phyloP scores from a whole-genome alignment of 2,888 invertebrate genomes.

The Caradrina kadenii region DNA sequence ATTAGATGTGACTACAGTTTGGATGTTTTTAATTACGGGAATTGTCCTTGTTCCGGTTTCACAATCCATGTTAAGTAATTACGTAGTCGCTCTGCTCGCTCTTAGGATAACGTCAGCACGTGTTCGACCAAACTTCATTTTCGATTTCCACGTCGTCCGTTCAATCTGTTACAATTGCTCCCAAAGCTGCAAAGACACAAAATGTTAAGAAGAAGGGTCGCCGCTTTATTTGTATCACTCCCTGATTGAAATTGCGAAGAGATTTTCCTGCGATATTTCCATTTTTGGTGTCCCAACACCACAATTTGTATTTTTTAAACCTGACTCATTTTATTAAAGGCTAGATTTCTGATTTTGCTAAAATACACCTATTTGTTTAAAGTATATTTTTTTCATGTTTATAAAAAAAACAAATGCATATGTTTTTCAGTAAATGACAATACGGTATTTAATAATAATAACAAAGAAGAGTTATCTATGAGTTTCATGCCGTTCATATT shows the following conservation, averaged over 20 bases:
- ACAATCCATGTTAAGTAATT: too few relatives aligned
- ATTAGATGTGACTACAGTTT: too few relatives aligned
- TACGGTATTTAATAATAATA: conserved; percentile 9
- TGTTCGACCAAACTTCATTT: background rate
- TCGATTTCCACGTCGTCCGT: conserved; percentile 3
- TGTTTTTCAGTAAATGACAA: background rate
- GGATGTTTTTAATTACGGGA: too few relatives aligned
- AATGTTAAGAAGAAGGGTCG: conserved; percentile 5
- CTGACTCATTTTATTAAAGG: background rate
- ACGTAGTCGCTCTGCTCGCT: background rate
- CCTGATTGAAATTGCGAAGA: background rate
- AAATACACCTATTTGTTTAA: background rate
- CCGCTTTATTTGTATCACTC: conserved; percentile 7
- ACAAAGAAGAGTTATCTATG: background rate
- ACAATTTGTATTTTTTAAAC: background rate
- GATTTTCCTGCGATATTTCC: background rate
- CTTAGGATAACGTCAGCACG: background rate
- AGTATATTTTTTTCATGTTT: background rate
- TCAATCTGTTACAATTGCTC: conserved; percentile 29
- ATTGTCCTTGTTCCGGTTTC: too few relatives aligned
- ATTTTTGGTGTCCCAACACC: background rate
- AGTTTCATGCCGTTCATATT: conserved; percentile 12
- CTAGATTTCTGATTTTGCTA: background rate
- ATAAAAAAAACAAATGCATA: background rate
- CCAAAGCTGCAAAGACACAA: conserved; percentile 8